Base-by-base conservation (phyloP, 2,797 vertebrate genomes). In the Gastrophryne carolinensis region DNA sequence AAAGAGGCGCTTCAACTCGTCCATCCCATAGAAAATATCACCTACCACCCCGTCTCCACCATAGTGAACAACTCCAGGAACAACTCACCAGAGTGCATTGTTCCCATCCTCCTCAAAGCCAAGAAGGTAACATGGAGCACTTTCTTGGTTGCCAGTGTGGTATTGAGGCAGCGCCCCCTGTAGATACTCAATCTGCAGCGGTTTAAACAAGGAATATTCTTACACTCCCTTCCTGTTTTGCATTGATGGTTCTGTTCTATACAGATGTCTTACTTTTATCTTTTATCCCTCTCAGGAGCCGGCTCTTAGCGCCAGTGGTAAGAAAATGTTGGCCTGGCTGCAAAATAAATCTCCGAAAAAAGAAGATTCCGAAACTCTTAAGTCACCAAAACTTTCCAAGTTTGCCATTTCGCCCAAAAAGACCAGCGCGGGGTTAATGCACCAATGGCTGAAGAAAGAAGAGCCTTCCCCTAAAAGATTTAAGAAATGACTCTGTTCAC, bases 41-140 rank as follows among this genome's bases (percentile, higher is more conserved):
- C 88, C 27, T 95, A 91, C 89, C 96, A 99, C 73, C 94, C 95
- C 0, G 97, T 99, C 17, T 98, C 97, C 6, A 82, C 90, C 0
- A 32, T 96, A 2, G 97, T 99, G 74, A 98, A 97, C 87, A 97
- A 92, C 29, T 84, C 90, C 0, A 88, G 90, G 65, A 98, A 98
- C 87, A 92, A 96, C 81, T 79, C 90, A 0, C 91, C 93, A 0
- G 88, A 98, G 81, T 99, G 98, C 72, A 81, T 98, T 19, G 82
- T 89, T 53, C 93, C 94, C 13, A 64, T 95, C 0, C 84, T 94
- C 75, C 83, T 87, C 15, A 75, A 80, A 8, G 65, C 72, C 57
- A 91, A 87, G 74, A 94, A 94, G 93, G 96, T 95, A 82, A 37
- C 57, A 19, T 34, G 49, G 10, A 41, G 11, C 10, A 41, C n/a